These are phyloP conservation scores for Budorcas taxicolor DNA, from an alignment of 2,113 vertebrate genomes.

Conservation along the genomic window DNA sequence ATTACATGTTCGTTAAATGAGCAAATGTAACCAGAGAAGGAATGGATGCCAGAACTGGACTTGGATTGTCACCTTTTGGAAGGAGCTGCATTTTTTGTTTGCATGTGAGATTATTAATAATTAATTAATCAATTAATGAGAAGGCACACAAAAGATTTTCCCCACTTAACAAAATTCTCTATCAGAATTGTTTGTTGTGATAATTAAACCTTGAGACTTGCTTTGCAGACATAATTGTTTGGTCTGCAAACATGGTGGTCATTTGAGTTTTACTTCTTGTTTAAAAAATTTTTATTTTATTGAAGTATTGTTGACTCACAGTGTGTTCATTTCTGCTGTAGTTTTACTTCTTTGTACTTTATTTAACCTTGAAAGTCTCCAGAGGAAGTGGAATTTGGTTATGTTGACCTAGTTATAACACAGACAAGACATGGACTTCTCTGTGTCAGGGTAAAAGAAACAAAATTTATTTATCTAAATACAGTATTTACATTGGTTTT, in stretches of 20 bases:
- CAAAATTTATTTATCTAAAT: constrained; percentile 29
- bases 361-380: background rate
- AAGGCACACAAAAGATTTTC: background rate
- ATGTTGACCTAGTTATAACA: background rate
- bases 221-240: background rate
- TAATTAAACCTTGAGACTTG: background rate
- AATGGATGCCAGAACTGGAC: background rate
- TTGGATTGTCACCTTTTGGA: background rate
- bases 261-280: background rate
- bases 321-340: background rate
- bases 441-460: constrained; percentile 3
- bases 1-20: background rate
- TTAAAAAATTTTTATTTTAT: background rate
- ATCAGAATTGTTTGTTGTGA: background rate
- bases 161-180: background rate
- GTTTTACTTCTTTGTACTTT: background rate
- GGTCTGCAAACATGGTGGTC: background rate
- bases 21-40: background rate
- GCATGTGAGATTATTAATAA: background rate
- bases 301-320: background rate
- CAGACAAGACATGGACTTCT: background rate
- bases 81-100: background rate
- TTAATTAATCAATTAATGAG: background rate
- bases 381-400: constrained; percentile 35
- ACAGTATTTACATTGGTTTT: constrained; percentile 30